Percentiles rank a stretch among this genome's conserved stretches.
Conservation (phyloP, 2,888 invertebrate species). For the Troilus luridus region DNA sequence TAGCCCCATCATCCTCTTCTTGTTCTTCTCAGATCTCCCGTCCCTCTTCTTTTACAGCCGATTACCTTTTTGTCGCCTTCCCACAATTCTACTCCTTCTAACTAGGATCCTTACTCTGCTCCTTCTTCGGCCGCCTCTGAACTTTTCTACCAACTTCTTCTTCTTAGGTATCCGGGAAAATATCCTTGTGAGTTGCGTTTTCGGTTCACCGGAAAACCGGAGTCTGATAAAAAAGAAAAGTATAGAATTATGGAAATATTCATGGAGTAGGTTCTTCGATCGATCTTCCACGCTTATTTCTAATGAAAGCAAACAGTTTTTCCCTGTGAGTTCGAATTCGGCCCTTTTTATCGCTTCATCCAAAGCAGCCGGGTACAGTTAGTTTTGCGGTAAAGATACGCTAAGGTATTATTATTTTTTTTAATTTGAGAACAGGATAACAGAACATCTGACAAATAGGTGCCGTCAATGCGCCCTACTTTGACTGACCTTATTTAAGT, state of each 20-base stretch:
- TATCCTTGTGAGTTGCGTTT: slow-evolving; percentile 27
- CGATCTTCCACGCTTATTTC: slow-evolving; percentile 19
- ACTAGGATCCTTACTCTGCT: slow-evolving; percentile 19
- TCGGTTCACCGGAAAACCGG: background rate
- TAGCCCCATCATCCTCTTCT: background rate
- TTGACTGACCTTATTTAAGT: too few species aligned
- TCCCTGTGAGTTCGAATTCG: background rate
- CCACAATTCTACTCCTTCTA: slow-evolving; percentile 17
- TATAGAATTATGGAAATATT: background rate
- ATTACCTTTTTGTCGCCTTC: slow-evolving; percentile 39
- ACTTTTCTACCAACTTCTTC: background rate
- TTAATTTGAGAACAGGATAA: background rate
- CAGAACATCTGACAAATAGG: background rate
- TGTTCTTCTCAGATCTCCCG: slow-evolving; percentile 2
- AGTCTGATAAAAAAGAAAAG: background rate
- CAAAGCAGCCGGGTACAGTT: background rate
- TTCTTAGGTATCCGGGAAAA: background rate
- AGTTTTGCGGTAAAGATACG: background rate
- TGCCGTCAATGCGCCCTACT: too few species aligned
- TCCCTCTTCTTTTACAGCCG: slow-evolving; percentile 30
- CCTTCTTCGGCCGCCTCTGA: background rate
- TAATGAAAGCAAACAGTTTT: slow-evolving; percentile 24
- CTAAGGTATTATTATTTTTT: background rate
- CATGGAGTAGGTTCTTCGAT: background rate
- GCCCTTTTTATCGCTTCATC: background rate